Conservation (phyloP, 2,113 vertebrate species). For the Oncorhynchus kisutch region DNA sequence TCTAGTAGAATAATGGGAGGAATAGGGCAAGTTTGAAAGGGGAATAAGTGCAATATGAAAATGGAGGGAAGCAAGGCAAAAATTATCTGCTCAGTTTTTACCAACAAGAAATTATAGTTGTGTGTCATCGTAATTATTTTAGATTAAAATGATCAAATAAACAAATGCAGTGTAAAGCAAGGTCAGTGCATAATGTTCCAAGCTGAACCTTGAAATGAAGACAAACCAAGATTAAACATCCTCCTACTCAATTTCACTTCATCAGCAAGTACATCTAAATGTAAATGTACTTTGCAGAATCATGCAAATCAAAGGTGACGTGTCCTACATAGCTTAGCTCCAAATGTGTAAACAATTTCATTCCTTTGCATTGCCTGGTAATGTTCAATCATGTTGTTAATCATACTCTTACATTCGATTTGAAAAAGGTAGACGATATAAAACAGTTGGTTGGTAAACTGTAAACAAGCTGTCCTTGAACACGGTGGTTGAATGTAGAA, state of each 20-base stretch:
- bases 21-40: constrained; percentile 9
- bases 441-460: too few species aligned
- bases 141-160: constrained; percentile 31
- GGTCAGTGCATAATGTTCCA: constrained; percentile 38
- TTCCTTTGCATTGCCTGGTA: too few species aligned
- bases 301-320: neutral
- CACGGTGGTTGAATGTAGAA: too few species aligned
- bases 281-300: constrained; percentile 11
- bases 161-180: constrained; percentile 35
- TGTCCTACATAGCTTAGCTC: too few species aligned
- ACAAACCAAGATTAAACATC: constrained; percentile 36
- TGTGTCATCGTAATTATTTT: constrained; percentile 29
- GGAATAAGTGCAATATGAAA: neutral
- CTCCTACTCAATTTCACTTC: constrained; percentile 34
- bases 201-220: constrained; percentile 47
- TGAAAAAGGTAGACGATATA: too few species aligned
- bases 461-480: too few species aligned
- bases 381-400: too few species aligned
- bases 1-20: neutral
- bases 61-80: constrained; percentile 2
- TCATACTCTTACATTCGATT: too few species aligned
- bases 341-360: too few species aligned
- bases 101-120: constrained; percentile 6
- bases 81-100: constrained; percentile 31
- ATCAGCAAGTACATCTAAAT: constrained; percentile 26